phyloP scores from a whole-genome alignment of 1,140 invertebrate species.

The Trinorchestia longiramus region DNA sequence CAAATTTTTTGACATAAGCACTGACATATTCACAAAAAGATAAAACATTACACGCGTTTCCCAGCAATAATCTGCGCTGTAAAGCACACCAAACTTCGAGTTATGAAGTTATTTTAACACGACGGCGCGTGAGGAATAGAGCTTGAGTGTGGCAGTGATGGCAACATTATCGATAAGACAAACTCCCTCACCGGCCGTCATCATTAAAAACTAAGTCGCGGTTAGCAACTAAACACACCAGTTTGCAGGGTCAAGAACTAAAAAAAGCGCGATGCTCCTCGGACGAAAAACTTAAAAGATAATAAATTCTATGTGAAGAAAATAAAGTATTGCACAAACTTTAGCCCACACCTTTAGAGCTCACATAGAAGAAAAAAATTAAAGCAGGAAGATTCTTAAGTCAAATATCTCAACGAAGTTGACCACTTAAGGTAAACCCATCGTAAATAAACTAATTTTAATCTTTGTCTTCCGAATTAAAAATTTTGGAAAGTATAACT shows the following conservation, averaged over 20 bases:
- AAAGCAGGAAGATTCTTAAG: neutral
- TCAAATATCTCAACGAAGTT: neutral
- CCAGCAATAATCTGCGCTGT: neutral
- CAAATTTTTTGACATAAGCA: neutral
- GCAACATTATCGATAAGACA: constrained; percentile 2
- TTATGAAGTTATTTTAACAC: neutral
- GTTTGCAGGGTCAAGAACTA: neutral
- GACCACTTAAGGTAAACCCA: neutral
- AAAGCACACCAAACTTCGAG: neutral
- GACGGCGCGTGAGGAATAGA: constrained; percentile 30
- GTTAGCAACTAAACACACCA: neutral
- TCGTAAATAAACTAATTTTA: neutral
- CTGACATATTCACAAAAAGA: neutral
- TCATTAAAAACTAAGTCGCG: neutral
- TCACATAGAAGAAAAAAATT: neutral
- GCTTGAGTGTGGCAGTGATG: constrained; percentile 38
- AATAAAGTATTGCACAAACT: neutral
- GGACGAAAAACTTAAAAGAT: neutral
- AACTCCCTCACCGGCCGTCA: constrained; percentile 24
- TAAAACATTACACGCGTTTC: neutral
- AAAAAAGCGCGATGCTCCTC: neutral
- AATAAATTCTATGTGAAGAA: neutral
- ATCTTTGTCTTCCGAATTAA: neutral
- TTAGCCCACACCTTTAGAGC: neutral
- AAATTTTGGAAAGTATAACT: neutral